phyloP scores from a whole-genome alignment of 2,888 invertebrate genomes.

The Brenthis hecate region DNA sequence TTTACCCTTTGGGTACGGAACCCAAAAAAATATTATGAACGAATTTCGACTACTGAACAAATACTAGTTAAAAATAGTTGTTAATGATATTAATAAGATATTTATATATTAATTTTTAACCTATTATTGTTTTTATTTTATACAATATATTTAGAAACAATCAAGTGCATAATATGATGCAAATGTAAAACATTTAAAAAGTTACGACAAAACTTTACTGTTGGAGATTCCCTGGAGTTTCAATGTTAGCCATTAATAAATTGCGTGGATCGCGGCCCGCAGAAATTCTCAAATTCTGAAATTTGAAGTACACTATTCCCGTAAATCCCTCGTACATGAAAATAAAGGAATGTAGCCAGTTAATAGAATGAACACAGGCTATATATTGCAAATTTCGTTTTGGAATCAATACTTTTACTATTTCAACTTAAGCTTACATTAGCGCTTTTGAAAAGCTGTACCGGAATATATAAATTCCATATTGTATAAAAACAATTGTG shows the following conservation, averaged over 20 bases:
- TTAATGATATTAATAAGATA: no score
- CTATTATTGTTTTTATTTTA: no score
- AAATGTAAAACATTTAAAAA: conserved; percentile 13
- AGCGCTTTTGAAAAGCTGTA: no score
- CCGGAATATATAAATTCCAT: no score
- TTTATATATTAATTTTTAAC: no score
- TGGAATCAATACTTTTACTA: neutral
- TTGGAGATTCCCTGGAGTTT: conserved; percentile 14
- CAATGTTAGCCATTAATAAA: conserved; percentile 20
- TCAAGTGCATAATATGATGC: conserved; percentile 10
- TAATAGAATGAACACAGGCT: conserved; percentile 14
- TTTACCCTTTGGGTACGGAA: no score
- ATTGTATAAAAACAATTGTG: no score
- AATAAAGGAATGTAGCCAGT: conserved; percentile 11
- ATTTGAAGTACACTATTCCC: conserved; percentile 15
- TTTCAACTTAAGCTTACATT: neutral
- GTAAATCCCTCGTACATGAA: conserved; percentile 17
- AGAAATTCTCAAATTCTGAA: conserved; percentile 20
- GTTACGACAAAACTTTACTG: conserved; percentile 16
- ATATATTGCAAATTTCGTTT: neutral
- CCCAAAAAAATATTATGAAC: no score
- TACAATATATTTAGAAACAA: neutral
- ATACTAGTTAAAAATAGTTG: no score
- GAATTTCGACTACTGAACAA: no score
- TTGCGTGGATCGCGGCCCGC: conserved; percentile 19